Percentiles rank a stretch among this genome's conserved stretches.
phyloP scores from a whole-genome alignment of 2,888 invertebrate genomes.

The Sinhomidia bicolor region DNA sequence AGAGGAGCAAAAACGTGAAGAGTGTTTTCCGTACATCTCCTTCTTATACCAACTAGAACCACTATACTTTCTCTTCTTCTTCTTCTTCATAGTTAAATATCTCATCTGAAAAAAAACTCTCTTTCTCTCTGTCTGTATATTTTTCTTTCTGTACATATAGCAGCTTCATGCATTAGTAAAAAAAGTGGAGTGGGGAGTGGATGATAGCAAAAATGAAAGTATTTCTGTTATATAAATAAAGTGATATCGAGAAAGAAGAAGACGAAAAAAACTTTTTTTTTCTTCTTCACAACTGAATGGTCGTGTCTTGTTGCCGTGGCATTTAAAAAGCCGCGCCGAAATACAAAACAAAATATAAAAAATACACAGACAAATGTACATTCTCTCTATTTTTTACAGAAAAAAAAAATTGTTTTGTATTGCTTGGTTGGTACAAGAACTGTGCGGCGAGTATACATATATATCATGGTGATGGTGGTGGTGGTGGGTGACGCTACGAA shows the following conservation, averaged over 20 bases:
- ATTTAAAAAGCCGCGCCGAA: not conserved
- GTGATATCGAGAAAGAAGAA: not conserved
- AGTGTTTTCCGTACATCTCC: conserved; percentile 35
- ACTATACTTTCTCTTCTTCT: conserved; percentile 36
- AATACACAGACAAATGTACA: not conserved
- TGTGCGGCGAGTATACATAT: not conserved
- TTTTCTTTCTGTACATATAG: conserved; percentile 25
- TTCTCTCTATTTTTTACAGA: not conserved
- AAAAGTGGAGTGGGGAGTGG: not conserved
- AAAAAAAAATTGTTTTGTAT: no score
- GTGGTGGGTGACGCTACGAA: not conserved
- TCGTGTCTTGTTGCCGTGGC: not conserved
- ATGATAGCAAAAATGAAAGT: conserved; percentile 3
- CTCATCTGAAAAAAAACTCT: conserved; percentile 51
- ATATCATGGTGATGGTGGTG: not conserved
- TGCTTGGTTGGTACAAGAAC: no score
- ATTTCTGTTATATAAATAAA: conserved; percentile 16
- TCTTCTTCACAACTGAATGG: conserved; percentile 7
- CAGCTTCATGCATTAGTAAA: conserved; percentile 28
- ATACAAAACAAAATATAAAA: conserved; percentile 31
- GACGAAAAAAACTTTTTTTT: conserved; percentile 17
- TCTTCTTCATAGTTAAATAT: conserved; percentile 18
- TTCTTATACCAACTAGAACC: no score
- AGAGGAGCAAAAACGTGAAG: conserved; percentile 36
- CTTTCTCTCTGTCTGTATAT: no score